Evolutionary conservation across 2,113 vertebrate genomes (phyloP).

Genomic region (Gobio gobio): DNA sequence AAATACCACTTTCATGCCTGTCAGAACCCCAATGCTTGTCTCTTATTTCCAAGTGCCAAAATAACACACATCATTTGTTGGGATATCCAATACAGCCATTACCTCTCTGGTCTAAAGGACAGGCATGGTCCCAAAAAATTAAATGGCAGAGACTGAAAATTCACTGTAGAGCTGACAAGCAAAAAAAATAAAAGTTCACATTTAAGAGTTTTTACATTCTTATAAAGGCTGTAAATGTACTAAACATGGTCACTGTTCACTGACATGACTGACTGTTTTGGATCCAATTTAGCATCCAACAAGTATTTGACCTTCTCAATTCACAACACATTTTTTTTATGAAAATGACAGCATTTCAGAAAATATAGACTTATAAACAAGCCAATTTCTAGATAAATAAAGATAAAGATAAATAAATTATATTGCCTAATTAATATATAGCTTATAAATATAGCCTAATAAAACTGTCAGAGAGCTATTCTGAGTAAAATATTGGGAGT

Average conservation of each 20-base stretch:
- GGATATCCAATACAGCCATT: conserved; percentile 31
- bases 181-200: neutral
- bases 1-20: conserved; percentile 57
- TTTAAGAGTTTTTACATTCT: neutral
- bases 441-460: too few relatives aligned
- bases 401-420: neutral
- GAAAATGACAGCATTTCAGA: neutral
- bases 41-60: conserved; percentile 45
- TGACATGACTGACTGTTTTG: neutral
- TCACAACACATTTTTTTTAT: too few relatives aligned
- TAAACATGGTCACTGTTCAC: neutral
- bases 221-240: neutral
- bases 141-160: neutral
- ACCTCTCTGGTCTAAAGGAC: conserved; percentile 2
- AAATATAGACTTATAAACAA: neutral
- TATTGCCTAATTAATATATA: neutral
- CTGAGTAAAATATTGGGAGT: neutral
- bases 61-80: conserved; percentile 34
- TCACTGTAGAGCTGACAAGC: neutral
- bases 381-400: neutral
- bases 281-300: neutral
- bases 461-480: neutral
- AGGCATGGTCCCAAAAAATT: conserved; percentile 21
- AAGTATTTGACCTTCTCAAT: neutral
- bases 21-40: conserved; percentile 41